Base-by-base conservation (phyloP, 1,140 invertebrate species). In the Hylyphantes graminicola region DNA sequence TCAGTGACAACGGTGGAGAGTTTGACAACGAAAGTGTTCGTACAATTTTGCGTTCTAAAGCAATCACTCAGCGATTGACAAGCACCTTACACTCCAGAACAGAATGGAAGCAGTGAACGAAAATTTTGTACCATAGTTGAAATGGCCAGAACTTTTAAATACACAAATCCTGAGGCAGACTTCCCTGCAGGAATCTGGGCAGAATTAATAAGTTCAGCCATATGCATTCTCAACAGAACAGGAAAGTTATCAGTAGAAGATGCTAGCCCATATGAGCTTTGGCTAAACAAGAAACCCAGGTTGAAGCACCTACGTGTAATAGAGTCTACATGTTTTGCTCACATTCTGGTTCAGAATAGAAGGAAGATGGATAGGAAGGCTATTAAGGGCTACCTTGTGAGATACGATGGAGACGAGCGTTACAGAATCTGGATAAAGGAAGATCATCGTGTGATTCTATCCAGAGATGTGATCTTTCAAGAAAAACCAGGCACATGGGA, bases 331-430 rank as follows among this genome's bases (percentile, higher is more conserved):
- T 76, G 53, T 48, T 86, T 54, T 51, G 74, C 57, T 73, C 68
- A 85, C 15, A 8, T 85, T 53, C 76, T 53, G 8, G 8, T 9
- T 17, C 65, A 72, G 21, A 81, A 81, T 12, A 68, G 51, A 7
- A 63, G 35, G 53, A 86, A 85, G 50, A 57, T 87, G 19, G 81
- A 85, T 59, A 61, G 48, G 53, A 86, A 85, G 72, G 57, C 68
- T 13, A 54, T 68, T 4, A 74, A 75, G 57, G 53, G 54, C n/a
- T 21, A 55, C 12, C 48, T 85, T 50, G 17, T 85, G 0, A 80
- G 81, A 53, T 87, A 85, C 19, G 50, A 81, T 17, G 65, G 78
- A 55, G 78, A 80, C 59, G 78, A 80, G n/a, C 13, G 64, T 8
- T 72, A 81, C 54, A 70, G 53, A n/a, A 81, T 72, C n/a, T 70